Evolutionary conservation across 2,888 invertebrate genomes (phyloP).

Genomic region (Aleiodes testaceus): DNA sequence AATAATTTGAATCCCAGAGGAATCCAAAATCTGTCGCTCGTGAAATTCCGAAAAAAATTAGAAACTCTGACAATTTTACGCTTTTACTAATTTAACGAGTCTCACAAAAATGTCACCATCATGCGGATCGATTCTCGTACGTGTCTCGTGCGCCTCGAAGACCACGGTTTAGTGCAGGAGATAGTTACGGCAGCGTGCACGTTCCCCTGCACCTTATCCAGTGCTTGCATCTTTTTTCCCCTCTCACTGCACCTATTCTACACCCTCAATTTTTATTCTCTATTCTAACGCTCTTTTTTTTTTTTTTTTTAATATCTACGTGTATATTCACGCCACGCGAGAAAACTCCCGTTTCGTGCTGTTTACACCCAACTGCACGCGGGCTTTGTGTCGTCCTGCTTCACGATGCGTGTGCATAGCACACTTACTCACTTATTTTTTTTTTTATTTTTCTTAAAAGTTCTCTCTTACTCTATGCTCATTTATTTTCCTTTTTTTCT

Average conservation of each 20-base stretch:
- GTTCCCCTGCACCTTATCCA: slow-evolving; percentile 60
- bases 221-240: slow-evolving; percentile 52
- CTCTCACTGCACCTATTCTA: background rate
- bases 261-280: slow-evolving; percentile 39
- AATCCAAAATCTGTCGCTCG: no score
- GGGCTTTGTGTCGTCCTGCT: slow-evolving; percentile 43
- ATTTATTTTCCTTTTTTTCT: background rate
- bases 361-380: slow-evolving; percentile 41
- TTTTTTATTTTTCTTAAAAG: slow-evolving; percentile 3
- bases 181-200: slow-evolving; percentile 65
- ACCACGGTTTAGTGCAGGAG: background rate
- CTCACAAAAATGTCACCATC: slow-evolving; percentile 63
- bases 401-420: slow-evolving; percentile 40
- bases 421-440: background rate
- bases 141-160: slow-evolving; percentile 10
- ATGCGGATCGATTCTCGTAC: slow-evolving; percentile 16
- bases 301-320: slow-evolving; percentile 37
- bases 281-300: slow-evolving; percentile 38
- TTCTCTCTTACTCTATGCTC: background rate
- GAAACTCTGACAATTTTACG: slow-evolving; percentile 59
- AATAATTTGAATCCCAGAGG: background rate
- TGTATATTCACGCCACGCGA: slow-evolving; percentile 38
- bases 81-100: slow-evolving; percentile 58
- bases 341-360: slow-evolving; percentile 43
- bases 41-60: background rate